Conservation (phyloP, 1,140 invertebrate genomes). For the Chelonus insularis region DNA sequence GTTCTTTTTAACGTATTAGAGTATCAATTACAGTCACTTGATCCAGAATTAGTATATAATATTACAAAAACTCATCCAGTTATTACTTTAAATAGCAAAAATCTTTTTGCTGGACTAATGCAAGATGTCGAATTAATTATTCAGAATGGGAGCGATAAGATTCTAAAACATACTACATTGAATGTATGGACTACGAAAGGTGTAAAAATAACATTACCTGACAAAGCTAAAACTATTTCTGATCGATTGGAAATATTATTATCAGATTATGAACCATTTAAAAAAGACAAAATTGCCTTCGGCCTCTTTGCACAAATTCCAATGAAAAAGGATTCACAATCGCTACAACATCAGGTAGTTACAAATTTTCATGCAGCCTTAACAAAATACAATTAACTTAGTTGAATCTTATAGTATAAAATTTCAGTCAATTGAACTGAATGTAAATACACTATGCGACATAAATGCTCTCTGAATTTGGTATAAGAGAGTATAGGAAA, state of each 20-base stretch:
- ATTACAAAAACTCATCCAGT: slow-evolving; percentile 63
- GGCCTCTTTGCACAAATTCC: slow-evolving; percentile 73
- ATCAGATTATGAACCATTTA: slow-evolving; percentile 70
- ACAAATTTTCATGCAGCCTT: too few species aligned
- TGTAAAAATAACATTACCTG: slow-evolving; percentile 54
- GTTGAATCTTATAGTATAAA: too few species aligned
- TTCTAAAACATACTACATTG: slow-evolving; percentile 59
- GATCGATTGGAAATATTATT: slow-evolving; percentile 67
- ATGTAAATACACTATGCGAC: too few species aligned
- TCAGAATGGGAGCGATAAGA: slow-evolving; percentile 69
- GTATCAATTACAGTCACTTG: slow-evolving; percentile 56
- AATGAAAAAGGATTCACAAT: slow-evolving; percentile 67
- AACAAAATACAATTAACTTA: too few species aligned
- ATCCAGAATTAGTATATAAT: slow-evolving; percentile 59
- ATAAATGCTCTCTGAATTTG: too few species aligned
- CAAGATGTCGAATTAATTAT: slow-evolving; percentile 71
- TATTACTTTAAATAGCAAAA: slow-evolving; percentile 60
- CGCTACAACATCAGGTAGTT: slow-evolving; percentile 71
- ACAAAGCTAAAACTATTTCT: slow-evolving; percentile 51
- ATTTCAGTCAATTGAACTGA: too few species aligned
- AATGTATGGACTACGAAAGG: slow-evolving; percentile 65
- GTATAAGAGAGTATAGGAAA: too few species aligned
- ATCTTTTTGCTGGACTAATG: slow-evolving; percentile 71
- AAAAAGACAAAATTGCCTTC: slow-evolving; percentile 65
- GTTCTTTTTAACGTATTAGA: slow-evolving; percentile 62